phyloP scores from a whole-genome alignment of 2,113 vertebrate genomes.

The Butorides virescens region DNA sequence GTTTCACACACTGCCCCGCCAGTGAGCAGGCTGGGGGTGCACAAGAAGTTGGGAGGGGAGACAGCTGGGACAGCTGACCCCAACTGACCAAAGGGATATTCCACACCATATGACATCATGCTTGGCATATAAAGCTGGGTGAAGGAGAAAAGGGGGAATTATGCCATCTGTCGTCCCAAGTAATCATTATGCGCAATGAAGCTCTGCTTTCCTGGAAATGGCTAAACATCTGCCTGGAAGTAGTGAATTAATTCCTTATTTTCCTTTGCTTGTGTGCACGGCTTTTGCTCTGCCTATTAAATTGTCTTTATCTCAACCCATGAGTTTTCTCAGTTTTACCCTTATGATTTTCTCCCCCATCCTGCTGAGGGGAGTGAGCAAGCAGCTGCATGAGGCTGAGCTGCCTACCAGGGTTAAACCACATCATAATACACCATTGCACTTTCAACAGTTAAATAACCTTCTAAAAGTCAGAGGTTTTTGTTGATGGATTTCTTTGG shows the following conservation, averaged over 20 bases:
- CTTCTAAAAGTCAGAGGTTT: neutral
- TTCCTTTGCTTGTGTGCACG: neutral
- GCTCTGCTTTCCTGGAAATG: neutral
- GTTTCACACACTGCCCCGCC: accelerated
- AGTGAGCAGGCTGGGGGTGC: accelerated
- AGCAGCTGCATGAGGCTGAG: neutral
- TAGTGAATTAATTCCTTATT: neutral
- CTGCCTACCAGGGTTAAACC: neutral
- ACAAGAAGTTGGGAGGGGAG: accelerated
- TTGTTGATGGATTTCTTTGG: neutral
- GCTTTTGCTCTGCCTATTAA: neutral
- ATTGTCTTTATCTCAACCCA: neutral
- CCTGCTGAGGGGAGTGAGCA: neutral
- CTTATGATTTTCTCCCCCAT: neutral
- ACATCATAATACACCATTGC: neutral
- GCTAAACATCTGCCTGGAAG: neutral
- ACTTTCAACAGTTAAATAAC: neutral
- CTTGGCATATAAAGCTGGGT: neutral
- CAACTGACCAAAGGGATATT: neutral
- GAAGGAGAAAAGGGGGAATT: neutral
- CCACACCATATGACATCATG: accelerated
- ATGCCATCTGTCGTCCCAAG: neutral
- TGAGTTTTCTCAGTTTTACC: neutral
- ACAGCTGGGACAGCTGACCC: neutral
- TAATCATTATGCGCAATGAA: neutral